phyloP scores from a whole-genome alignment of 2,113 vertebrate species.

The Antechinus flavipes region DNA sequence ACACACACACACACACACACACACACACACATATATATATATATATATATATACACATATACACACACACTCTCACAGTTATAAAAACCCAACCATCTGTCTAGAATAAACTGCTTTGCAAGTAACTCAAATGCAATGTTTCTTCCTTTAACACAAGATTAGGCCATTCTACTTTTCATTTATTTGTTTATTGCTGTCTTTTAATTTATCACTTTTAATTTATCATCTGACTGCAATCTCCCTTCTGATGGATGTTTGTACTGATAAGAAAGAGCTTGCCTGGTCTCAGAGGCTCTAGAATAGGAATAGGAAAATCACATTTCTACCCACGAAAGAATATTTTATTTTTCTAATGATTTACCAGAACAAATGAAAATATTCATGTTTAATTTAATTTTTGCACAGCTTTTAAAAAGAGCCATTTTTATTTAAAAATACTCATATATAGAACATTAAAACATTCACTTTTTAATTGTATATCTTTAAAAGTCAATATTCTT shows the following conservation, averaged over 20 bases:
- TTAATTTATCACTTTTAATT: slow-evolving; percentile 24
- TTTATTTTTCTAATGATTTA: slow-evolving; percentile 8
- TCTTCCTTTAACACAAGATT: slow-evolving; percentile 10
- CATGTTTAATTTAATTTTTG: slow-evolving; percentile 7
- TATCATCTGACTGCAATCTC: slow-evolving; percentile 24
- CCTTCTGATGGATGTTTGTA: slow-evolving; percentile 2
- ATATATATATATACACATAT: too few relatives aligned
- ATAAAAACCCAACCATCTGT: background rate
- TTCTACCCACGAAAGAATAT: slow-evolving; percentile 18
- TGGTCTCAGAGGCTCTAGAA: slow-evolving; percentile 6
- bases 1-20: too few relatives aligned
- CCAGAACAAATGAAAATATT: slow-evolving; percentile 9
- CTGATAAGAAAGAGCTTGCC: background rate
- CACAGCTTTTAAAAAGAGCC: slow-evolving; percentile 22
- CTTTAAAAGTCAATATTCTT: background rate
- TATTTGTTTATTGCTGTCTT: slow-evolving; percentile 41
- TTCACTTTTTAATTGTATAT: background rate
- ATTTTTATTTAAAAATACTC: background rate
- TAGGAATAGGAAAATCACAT: slow-evolving; percentile 30
- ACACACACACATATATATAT: too few relatives aligned
- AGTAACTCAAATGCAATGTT: background rate
- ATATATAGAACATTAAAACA: background rate
- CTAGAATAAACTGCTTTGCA: slow-evolving; percentile 26
- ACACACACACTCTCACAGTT: too few relatives aligned
- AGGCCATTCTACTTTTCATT: slow-evolving; percentile 31